phyloP scores from a whole-genome alignment of 2,888 invertebrate species.

The Rhingia rostrata region DNA sequence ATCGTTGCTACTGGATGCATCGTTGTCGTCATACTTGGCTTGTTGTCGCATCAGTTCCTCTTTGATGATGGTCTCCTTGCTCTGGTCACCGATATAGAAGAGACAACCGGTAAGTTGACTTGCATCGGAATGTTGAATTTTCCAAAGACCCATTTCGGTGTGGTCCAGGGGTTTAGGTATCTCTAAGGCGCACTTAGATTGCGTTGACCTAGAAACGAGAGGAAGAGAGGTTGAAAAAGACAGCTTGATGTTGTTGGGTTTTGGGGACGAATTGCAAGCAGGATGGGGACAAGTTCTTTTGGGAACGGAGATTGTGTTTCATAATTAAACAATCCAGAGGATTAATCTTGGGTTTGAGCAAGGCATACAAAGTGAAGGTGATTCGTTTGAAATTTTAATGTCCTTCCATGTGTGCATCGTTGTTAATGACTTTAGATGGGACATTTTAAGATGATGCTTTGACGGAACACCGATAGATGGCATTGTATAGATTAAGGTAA shows the following conservation, averaged over 20 bases:
- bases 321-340: constrained; percentile 56
- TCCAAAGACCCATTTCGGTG: constrained; percentile 76
- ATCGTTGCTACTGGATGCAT: neutral
- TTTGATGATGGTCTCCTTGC: constrained; percentile 75
- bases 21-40: constrained; percentile 32
- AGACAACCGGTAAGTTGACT: constrained; percentile 75
- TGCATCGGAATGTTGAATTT: constrained; percentile 75
- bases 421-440: no score
- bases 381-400: constrained; percentile 18
- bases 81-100: constrained; percentile 75
- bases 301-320: constrained; percentile 18
- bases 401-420: neutral
- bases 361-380: constrained; percentile 16
- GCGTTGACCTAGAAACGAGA: constrained; percentile 67
- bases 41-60: constrained; percentile 68
- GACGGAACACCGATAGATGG: no score
- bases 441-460: no score
- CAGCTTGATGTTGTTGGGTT: neutral
- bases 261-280: neutral
- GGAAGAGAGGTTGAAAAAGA: constrained; percentile 26
- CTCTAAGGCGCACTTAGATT: constrained; percentile 76
- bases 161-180: constrained; percentile 75
- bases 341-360: constrained; percentile 24
- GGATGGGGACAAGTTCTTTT: neutral
- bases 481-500: no score